Evolutionary conservation across 2,113 vertebrate species (phyloP).

Genomic region (Leptodactylus fuscus): DNA sequence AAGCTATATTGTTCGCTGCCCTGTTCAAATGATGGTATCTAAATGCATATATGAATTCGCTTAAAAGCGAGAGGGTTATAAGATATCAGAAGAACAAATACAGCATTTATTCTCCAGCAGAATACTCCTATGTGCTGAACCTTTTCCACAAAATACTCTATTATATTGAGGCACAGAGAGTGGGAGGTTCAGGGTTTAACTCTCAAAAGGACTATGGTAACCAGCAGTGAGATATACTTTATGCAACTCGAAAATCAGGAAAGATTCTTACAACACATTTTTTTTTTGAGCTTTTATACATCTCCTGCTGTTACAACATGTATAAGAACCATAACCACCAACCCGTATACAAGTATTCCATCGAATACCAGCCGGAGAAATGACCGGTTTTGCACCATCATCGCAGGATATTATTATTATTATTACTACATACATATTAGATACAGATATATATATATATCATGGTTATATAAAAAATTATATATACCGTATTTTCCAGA

Average conservation of each 20-base stretch:
- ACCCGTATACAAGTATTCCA: not conserved
- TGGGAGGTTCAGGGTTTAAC: slow-evolving; percentile 40
- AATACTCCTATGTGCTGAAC: slow-evolving; percentile 32
- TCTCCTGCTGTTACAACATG: not conserved
- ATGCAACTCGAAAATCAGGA: not conserved
- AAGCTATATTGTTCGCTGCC: slow-evolving; percentile 54
- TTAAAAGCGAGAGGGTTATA: slow-evolving; percentile 51
- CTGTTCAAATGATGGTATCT: slow-evolving; percentile 48
- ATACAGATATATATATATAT: no score
- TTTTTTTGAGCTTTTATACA: not conserved
- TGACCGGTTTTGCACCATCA: not conserved
- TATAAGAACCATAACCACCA: not conserved
- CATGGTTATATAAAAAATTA: no score
- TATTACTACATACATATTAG: no score
- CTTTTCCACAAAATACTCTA: slow-evolving; percentile 43
- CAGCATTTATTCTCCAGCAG: slow-evolving; percentile 46
- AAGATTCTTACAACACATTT: not conserved
- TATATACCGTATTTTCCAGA: not conserved
- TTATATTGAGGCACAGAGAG: slow-evolving; percentile 31
- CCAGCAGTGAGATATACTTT: slow-evolving; percentile 21
- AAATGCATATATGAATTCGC: slow-evolving; percentile 51
- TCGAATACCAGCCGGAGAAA: not conserved
- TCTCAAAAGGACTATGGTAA: slow-evolving; percentile 32
- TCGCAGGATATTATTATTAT: no score
- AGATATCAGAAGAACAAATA: slow-evolving; percentile 54